Conservation (phyloP, 2,888 invertebrate genomes). For the Plusia festucae region DNA sequence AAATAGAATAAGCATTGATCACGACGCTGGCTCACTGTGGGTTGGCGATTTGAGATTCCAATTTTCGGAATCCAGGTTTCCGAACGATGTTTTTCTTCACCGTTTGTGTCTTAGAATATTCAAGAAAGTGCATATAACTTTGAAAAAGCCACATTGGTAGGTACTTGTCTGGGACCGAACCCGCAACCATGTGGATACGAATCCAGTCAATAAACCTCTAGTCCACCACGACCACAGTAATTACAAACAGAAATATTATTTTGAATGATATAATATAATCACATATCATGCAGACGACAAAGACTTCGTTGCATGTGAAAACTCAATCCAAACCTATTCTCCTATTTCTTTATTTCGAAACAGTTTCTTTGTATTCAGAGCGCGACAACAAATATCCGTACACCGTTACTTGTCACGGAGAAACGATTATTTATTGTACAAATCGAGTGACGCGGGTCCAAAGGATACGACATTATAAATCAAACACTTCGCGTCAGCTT, state of each 20-base stretch:
- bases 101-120: too few species aligned
- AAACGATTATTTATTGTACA: conserved; percentile 78
- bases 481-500: conserved; percentile 65
- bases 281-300: neutral
- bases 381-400: conserved; percentile 72
- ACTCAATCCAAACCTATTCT: conserved; percentile 21
- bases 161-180: too few species aligned
- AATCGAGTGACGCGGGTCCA: conserved; percentile 79
- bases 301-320: neutral
- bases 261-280: neutral
- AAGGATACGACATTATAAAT: conserved; percentile 75
- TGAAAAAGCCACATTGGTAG: too few species aligned
- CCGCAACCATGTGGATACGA: too few species aligned
- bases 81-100: too few species aligned
- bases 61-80: too few species aligned
- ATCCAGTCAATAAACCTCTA: too few species aligned
- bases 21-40: too few species aligned
- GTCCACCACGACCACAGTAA: too few species aligned
- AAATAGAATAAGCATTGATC: too few species aligned
- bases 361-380: conserved; percentile 67
- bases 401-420: conserved; percentile 67
- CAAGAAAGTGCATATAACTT: too few species aligned
- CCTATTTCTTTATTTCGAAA: conserved; percentile 19
- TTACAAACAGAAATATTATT: neutral
- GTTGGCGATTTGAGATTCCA: too few species aligned